Evolutionary conservation across 2,113 vertebrate species (phyloP), one percentile per base, ranked within the genome.

Genomic region (Mormoops blainvillei): DNA sequence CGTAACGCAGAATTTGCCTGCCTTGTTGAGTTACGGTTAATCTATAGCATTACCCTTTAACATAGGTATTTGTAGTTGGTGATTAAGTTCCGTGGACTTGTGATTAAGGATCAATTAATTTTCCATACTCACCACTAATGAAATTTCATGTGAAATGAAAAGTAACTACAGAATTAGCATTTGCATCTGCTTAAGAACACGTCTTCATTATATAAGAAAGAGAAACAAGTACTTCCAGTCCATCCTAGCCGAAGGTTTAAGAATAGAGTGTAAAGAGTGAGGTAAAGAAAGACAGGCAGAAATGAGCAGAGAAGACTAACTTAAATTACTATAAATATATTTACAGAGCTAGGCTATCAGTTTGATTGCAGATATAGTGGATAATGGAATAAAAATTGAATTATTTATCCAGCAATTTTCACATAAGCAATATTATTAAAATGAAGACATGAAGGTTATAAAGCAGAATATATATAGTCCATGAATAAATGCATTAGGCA

Each of bases 351-450:
- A 71, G 88, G 91, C 91, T 97, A 97, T 97, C 90, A 82, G 87
- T 97, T 98, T 98, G 96, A 97, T 96, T 97, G 95, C 86, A 94
- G 90, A 97, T 97, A 94, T 91, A 95, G 94, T 80, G 67, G 94
- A 98, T 98, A 98, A 97, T 94, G 92, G 96, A 91, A 97, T 98
- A 98, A 97, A 95, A 98, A 98, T 86, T 98, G 96, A 98, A 98
- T 98, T 98, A 98, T 98, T 98, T 98, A 98, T 97, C 81, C 96
- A 97, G 97, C 96, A 98, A 98, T 98, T 98, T 98, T 98, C 97
- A 98, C 94, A 98, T 98, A 97, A 98, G 97, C 97, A 97, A 97
- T 98, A 98, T 98, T 98, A 98, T 98, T 98, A 98, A 98, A 98
- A 97, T 97, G 97, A 98, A 98, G 98, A 98, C 97, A 98, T 89